Percentiles rank a stretch among this genome's conserved stretches.
Evolutionary conservation across 2,113 vertebrate species (phyloP).

Genomic region (Myrmecobius fasciatus): DNA sequence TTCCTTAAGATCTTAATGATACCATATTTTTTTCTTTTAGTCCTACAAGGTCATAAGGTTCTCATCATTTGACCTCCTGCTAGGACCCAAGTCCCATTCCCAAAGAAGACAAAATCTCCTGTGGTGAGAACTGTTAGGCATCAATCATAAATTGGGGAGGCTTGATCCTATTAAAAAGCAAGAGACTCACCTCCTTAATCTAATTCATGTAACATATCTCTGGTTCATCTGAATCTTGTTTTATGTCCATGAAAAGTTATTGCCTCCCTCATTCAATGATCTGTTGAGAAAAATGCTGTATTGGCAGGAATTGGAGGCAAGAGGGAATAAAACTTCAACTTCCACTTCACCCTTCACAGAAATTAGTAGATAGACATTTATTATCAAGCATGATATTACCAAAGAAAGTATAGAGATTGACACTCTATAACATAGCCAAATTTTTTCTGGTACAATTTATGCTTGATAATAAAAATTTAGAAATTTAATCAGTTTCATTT

Average conservation of each 20-base stretch:
- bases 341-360: background rate
- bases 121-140: background rate
- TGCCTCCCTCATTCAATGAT: background rate
- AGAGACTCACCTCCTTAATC: background rate
- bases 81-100: background rate
- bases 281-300: background rate
- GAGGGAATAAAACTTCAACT: background rate
- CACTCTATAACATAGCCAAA: background rate
- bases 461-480: background rate
- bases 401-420: background rate
- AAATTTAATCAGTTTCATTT: background rate
- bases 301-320: background rate
- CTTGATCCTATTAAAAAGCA: background rate
- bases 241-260: background rate
- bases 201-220: background rate
- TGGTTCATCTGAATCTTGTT: background rate
- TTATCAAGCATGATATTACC: background rate
- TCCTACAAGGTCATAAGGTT: background rate
- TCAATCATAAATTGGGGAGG: background rate
- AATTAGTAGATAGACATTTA: background rate
- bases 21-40: background rate
- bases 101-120: background rate
- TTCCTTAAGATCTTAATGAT: background rate
- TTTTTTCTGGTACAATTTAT: background rate
- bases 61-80: background rate